Conservation (phyloP, 2,113 vertebrate species). For the Puntigrus tetrazona region DNA sequence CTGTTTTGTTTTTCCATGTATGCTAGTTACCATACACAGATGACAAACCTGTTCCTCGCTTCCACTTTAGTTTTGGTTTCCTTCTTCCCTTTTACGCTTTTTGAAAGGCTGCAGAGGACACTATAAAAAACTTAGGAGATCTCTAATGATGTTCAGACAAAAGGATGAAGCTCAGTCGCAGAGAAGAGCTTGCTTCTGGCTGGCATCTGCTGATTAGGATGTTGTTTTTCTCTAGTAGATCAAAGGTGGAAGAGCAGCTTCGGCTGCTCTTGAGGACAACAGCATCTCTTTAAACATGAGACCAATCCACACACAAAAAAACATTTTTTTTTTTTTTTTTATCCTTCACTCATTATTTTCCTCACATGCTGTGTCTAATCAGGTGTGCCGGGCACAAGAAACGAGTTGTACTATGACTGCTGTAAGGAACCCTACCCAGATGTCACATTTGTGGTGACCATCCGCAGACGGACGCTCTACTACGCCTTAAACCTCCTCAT, state of each 20-base stretch:
- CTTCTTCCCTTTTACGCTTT: not conserved
- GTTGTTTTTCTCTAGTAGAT: not conserved
- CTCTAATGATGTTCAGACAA: conserved; percentile 11
- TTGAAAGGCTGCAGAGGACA: not conserved
- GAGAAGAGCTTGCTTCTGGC: not conserved
- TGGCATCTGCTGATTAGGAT: conserved; percentile 17
- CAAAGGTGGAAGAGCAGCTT: conserved; percentile 25
- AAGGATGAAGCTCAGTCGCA: not conserved
- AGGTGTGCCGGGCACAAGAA: conserved; percentile 77
- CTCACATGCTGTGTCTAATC: not conserved
- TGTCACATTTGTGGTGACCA: conserved; percentile 77
- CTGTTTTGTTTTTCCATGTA: not conserved
- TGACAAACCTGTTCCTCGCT: not conserved
- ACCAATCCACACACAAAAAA: not conserved
- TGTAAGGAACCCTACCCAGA: conserved; percentile 80
- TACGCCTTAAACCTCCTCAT: conserved; percentile 80
- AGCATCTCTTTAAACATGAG: conserved; percentile 25
- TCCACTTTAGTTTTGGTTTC: not conserved
- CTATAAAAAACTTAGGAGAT: not conserved
- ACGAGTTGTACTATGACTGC: conserved; percentile 74
- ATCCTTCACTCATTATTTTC: not conserved
- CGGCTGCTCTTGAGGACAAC: not conserved
- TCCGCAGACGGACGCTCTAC: conserved; percentile 77
- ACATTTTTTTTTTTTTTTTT: not conserved
- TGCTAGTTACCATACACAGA: not conserved